A percentile compares a stretch with the other conserved stretches of the same genome.
phyloP scores from a whole-genome alignment of 2,888 invertebrate species.

The Drosophila tripunctata region DNA sequence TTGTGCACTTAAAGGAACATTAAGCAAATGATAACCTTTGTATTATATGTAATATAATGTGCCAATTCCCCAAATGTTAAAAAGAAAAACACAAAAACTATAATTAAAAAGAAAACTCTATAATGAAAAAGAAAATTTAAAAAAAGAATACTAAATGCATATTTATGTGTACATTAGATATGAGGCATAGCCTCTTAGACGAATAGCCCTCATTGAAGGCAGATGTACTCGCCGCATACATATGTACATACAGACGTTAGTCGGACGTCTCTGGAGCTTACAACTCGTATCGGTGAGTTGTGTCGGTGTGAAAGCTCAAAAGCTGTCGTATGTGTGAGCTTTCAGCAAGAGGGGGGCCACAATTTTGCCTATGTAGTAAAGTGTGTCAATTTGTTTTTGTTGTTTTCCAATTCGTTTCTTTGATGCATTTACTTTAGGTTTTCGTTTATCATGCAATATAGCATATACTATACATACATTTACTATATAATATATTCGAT shows the following conservation, averaged over 20 bases:
- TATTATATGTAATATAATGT: constrained; percentile 78
- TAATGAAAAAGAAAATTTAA: constrained; percentile 9
- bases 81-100: constrained; percentile 15
- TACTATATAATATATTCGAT: constrained; percentile 23
- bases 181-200: constrained; percentile 73
- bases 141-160: constrained; percentile 14
- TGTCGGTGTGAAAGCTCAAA: constrained; percentile 9
- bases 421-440: not conserved
- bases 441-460: not conserved
- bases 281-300: constrained; percentile 7
- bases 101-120: constrained; percentile 15
- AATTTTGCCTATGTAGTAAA: constrained; percentile 33
- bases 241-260: constrained; percentile 12
- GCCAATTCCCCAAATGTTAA: constrained; percentile 67
- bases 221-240: constrained; percentile 1
- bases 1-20: constrained; percentile 43
- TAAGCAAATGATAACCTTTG: constrained; percentile 48
- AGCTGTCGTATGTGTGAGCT: constrained; percentile 2
- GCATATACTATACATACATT: too few species aligned
- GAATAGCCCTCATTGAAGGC: constrained; percentile 29
- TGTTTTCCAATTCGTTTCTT: constrained; percentile 3
- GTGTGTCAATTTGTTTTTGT: constrained; percentile 55
- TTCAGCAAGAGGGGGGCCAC: not conserved
- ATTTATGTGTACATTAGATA: constrained; percentile 70
- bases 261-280: too few species aligned